Base-by-base conservation (phyloP, 2,113 vertebrate species). In the Telmatochromis sp. region DNA sequence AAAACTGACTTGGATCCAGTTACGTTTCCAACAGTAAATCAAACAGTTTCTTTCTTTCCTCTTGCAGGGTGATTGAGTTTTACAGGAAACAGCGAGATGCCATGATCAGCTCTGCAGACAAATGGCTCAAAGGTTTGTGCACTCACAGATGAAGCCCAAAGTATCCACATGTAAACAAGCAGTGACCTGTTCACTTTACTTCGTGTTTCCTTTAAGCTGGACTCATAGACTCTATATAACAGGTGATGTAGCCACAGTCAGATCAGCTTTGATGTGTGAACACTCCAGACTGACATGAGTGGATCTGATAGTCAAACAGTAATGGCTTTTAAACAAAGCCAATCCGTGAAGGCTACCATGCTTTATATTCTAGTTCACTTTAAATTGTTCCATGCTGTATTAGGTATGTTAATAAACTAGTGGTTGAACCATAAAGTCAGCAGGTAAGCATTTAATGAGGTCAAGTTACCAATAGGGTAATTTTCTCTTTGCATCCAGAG, bases 71-170 rank as follows among this genome's bases (percentile, higher is more conserved):
- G 84, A 96, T 96, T 81, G 95, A 97, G 51, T 99, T 99, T 94
- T 99, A 99, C 93, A 96, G 91, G 57, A 93, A 75, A n/a, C 98
- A 98, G 91, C 94, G 97, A 15, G 96, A 99, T 45, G 97, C 97
- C 6, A 97, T 98, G 95, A 82, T 98, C 80, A n/a, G 80, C 83
- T 97, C 98, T 75, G 98, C 98, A 93, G 96, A 99, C 75, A 98
- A 95, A 89, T 99, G 98, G 98, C 94, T 99, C 80, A 97, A 95
- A 97, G 98, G 98, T 99, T 85, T 93, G 96, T 94, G 5, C 17
- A 65, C 47, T 37, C 13, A 12, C 8, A 0, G 5, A 7, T 40
- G 33, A 35, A 37, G 6, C 23, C 68, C 68, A 13, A 83, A 21
- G 10, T 35, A 54, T 5, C 35, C 58, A 51, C 73, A 21, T 5